Evolutionary conservation across 2,888 invertebrate genomes (phyloP).

Genomic region (Griposia aprilina): DNA sequence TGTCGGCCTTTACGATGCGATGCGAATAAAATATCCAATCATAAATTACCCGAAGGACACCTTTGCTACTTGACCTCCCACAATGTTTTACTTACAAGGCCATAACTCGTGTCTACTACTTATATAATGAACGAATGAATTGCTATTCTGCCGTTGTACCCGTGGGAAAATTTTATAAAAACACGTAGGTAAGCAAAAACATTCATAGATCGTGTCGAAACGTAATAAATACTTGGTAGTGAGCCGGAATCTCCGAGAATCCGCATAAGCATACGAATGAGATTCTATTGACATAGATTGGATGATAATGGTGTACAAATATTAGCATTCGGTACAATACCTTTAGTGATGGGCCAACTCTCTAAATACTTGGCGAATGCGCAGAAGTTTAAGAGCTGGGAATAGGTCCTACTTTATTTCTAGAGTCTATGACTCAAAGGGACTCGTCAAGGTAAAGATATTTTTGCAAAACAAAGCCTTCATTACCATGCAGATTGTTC

Average conservation of each 20-base stretch:
- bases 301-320: conserved; percentile 66
- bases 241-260: conserved; percentile 86
- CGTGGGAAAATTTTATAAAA: conserved; percentile 86
- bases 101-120: conserved; percentile 60
- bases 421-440: not conserved
- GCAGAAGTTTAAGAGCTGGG: not conserved
- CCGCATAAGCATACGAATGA: conserved; percentile 75
- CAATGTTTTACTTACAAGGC: conserved; percentile 56
- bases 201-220: conserved; percentile 77
- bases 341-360: conserved; percentile 3
- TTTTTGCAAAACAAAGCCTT: not conserved
- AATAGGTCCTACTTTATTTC: no score
- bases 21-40: conserved; percentile 27
- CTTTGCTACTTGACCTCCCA: conserved; percentile 50
- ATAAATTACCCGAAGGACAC: conserved; percentile 42
- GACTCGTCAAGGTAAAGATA: not conserved
- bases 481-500: not conserved
- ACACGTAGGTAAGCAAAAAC: conserved; percentile 72
- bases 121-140: conserved; percentile 76
- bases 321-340: conserved; percentile 64
- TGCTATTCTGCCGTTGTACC: conserved; percentile 78
- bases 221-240: conserved; percentile 81
- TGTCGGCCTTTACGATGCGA: not conserved
- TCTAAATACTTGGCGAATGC: not conserved
- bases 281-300: conserved; percentile 70